These are phyloP conservation scores for Drosophila repleta DNA, from an alignment of 1,140 invertebrate genomes.

Conservation along the genomic window DNA sequence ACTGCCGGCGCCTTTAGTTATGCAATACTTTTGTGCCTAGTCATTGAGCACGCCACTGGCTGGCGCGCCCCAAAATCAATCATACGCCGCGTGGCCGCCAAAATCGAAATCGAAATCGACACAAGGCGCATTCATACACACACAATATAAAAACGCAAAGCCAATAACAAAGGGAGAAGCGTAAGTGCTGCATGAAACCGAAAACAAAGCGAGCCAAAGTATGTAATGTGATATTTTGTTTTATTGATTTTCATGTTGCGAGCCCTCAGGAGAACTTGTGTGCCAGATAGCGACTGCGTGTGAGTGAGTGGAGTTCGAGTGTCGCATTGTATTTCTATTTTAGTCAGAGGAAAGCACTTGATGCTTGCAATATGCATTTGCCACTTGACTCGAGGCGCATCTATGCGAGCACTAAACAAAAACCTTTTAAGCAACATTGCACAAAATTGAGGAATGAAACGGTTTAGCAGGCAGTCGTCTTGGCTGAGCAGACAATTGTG, in stretches of 20 bases:
- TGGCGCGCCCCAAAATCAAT: slow-evolving; percentile 61
- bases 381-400: slow-evolving; percentile 55
- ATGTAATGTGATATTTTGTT: slow-evolving; percentile 72
- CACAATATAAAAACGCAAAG: slow-evolving; percentile 15
- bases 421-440: slow-evolving; percentile 26
- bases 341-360: slow-evolving; percentile 57
- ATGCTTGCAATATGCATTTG: slow-evolving; percentile 69
- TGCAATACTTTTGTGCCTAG: slow-evolving; percentile 66
- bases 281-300: slow-evolving; percentile 16
- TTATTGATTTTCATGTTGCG: slow-evolving; percentile 72
- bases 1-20: slow-evolving; percentile 55
- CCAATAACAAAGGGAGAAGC: not conserved
- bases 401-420: slow-evolving; percentile 34
- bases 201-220: slow-evolving; percentile 62
- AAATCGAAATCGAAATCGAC: slow-evolving; percentile 71
- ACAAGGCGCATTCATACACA: slow-evolving; percentile 34
- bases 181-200: slow-evolving; percentile 23
- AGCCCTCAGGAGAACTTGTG: slow-evolving; percentile 1
- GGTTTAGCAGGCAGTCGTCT: too few relatives aligned
- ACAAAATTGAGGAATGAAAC: too few relatives aligned
- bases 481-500: too few relatives aligned
- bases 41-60: slow-evolving; percentile 11
- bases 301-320: slow-evolving; percentile 14
- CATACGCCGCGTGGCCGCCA: slow-evolving; percentile 60
- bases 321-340: slow-evolving; percentile 45